phyloP scores from a whole-genome alignment of 2,113 vertebrate genomes.

The Oryctolagus cuniculus region DNA sequence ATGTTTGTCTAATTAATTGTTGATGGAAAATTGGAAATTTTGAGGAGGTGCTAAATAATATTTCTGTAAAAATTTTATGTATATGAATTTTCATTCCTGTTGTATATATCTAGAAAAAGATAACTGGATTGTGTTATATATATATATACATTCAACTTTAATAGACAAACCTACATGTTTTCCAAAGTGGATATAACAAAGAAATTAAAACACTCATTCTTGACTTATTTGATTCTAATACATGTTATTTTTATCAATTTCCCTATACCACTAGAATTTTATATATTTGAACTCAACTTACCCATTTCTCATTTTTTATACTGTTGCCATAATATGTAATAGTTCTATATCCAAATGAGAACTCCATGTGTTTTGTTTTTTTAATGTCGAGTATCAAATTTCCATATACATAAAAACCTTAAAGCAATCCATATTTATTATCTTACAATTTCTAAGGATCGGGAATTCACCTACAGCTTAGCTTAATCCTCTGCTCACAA shows the following conservation, averaged over 20 bases:
- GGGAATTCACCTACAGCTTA: not conserved
- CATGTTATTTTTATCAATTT: not conserved
- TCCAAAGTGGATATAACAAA: not conserved
- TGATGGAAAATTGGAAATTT: not conserved
- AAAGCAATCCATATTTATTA: not conserved
- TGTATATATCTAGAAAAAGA: not conserved
- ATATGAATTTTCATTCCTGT: not conserved
- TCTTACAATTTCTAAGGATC: not conserved
- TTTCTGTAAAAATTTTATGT: not conserved
- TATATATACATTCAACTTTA: not conserved
- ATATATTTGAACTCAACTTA: not conserved
- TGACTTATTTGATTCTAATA: not conserved
- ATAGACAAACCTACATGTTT: not conserved
- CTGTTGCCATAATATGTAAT: not conserved
- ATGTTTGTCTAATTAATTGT: not conserved
- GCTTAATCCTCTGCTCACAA: not conserved
- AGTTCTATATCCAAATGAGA: not conserved
- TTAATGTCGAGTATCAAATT: not conserved
- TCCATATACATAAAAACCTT: not conserved
- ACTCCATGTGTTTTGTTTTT: not conserved
- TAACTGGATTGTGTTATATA: not conserved
- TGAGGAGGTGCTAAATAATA: not conserved
- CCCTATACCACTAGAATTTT: not conserved
- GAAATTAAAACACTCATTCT: not conserved
- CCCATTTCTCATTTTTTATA: not conserved